Conservation (phyloP, 2,888 invertebrate genomes). For the Podotricha telesiphe region DNA sequence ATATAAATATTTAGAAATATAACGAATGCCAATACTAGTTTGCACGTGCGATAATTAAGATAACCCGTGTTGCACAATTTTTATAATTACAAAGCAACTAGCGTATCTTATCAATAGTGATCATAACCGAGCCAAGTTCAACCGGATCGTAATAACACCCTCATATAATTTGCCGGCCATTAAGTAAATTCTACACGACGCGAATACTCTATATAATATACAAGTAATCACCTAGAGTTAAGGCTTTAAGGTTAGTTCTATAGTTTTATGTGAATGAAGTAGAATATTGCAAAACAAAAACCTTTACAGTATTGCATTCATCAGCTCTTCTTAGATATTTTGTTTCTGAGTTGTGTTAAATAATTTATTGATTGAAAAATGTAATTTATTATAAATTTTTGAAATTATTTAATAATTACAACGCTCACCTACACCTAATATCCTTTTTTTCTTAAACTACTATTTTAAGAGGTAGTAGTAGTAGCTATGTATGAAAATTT, state of each 20-base stretch:
- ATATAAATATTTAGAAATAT: background rate
- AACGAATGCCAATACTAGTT: slow-evolving; percentile 9
- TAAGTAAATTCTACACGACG: slow-evolving; percentile 62
- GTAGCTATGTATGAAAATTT: no score
- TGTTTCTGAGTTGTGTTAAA: no score
- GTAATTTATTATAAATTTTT: no score
- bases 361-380: no score
- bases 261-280: background rate
- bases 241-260: background rate
- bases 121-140: slow-evolving; percentile 68
- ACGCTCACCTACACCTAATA: no score
- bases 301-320: background rate
- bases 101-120: slow-evolving; percentile 45
- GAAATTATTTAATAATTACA: no score
- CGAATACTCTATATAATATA: slow-evolving; percentile 33
- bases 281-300: background rate
- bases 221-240: slow-evolving; percentile 1
- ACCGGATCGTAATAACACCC: slow-evolving; percentile 67
- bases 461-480: no score
- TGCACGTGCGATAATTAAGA: slow-evolving; percentile 32
- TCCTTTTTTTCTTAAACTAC: no score
- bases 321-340: background rate
- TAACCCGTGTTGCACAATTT: slow-evolving; percentile 32
- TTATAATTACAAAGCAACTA: slow-evolving; percentile 29
- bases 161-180: slow-evolving; percentile 68